phyloP scores from a whole-genome alignment of 1,140 invertebrate species.

The Neuroterus valhalla region DNA sequence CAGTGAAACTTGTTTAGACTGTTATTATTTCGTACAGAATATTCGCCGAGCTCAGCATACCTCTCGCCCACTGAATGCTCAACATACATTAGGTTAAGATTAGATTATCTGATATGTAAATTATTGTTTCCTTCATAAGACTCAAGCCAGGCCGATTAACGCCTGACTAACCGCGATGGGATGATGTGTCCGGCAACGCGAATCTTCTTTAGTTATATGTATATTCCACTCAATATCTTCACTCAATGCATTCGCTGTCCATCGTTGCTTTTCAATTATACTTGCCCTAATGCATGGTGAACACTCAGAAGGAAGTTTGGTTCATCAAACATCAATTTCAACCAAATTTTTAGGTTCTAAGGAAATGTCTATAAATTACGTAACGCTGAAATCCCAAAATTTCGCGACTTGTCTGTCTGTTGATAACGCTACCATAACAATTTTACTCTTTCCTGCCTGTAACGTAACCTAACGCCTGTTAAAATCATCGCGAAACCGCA shows the following conservation, averaged over 20 bases:
- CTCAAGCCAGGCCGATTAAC: conserved; percentile 46
- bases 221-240: neutral
- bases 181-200: conserved; percentile 51
- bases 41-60: conserved; percentile 50
- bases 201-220: neutral
- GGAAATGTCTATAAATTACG: too few species aligned
- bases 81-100: conserved; percentile 64
- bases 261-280: neutral
- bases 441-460: too few species aligned
- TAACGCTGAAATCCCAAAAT: too few species aligned
- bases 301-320: too few species aligned
- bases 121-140: conserved; percentile 66
- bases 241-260: conserved; percentile 18
- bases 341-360: too few species aligned
- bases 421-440: too few species aligned
- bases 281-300: too few species aligned
- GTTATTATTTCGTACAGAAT: conserved; percentile 15
- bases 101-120: conserved; percentile 63
- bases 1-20: conserved; percentile 33
- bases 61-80: conserved; percentile 67
- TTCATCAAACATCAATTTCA: too few species aligned
- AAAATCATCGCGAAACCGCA: too few species aligned
- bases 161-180: conserved; percentile 50
- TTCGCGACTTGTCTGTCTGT: too few species aligned
- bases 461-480: too few species aligned